Conservation (phyloP, 2,797 vertebrate species). For the Enteromius fasciolatus region DNA sequence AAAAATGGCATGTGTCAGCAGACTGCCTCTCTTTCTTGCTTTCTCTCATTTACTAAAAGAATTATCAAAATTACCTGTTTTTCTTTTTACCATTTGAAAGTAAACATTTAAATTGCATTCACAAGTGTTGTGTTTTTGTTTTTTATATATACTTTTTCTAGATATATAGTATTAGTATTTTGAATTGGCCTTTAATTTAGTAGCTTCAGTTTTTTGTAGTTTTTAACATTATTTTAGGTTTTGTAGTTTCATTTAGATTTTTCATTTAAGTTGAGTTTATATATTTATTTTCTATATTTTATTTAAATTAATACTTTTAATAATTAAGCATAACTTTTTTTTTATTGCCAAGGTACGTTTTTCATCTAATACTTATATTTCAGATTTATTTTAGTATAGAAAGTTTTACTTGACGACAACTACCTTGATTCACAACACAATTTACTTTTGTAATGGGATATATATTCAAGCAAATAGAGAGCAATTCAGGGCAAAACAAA, state of each 20-base stretch:
- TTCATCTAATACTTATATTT: background rate
- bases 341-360: background rate
- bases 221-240: background rate
- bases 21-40: too few relatives aligned
- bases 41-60: too few relatives aligned
- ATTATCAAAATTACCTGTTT: too few relatives aligned
- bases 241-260: background rate
- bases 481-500: too few relatives aligned
- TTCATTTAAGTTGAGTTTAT: background rate
- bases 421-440: background rate
- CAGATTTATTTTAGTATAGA: background rate
- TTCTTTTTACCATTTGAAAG: too few relatives aligned
- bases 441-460: background rate
- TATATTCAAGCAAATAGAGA: background rate
- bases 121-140: too few relatives aligned
- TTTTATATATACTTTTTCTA: too few relatives aligned
- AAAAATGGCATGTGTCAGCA: too few relatives aligned
- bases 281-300: background rate
- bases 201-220: background rate
- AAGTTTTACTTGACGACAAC: background rate
- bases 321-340: background rate
- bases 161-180: background rate
- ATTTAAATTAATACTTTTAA: background rate
- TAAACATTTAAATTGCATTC: too few relatives aligned
- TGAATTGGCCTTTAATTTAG: background rate